phyloP scores from a whole-genome alignment of 2,113 vertebrate genomes.

The Conger conger region DNA sequence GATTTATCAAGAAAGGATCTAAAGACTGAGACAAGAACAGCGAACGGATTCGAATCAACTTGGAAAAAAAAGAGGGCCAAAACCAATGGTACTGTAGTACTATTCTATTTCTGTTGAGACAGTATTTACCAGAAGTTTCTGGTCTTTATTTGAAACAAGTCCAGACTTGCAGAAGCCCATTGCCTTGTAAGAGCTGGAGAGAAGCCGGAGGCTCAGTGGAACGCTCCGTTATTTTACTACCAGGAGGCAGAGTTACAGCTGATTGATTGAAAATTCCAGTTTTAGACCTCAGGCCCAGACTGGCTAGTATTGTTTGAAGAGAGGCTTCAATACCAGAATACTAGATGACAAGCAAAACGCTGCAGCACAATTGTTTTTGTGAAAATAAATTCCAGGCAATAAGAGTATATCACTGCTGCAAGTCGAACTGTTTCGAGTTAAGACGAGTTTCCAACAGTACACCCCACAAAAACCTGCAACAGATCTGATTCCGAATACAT shows the following conservation, averaged over 20 bases:
- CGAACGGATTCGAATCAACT: background rate
- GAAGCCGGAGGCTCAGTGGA: conserved; percentile 1
- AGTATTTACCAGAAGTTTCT: background rate
- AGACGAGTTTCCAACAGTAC: background rate
- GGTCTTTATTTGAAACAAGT: conserved; percentile 19
- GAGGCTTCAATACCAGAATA: background rate
- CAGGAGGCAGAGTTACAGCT: background rate
- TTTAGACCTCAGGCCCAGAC: background rate
- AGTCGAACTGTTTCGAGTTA: background rate
- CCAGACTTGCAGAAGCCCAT: conserved; percentile 7
- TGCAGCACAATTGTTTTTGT: background rate
- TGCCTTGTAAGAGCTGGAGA: background rate
- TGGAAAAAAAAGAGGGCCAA: background rate
- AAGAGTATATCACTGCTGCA: background rate
- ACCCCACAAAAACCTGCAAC: background rate
- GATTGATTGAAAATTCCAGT: conserved; percentile 2
- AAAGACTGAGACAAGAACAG: background rate
- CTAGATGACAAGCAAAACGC: background rate
- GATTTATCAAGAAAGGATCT: background rate
- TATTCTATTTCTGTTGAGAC: background rate
- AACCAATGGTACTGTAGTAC: background rate
- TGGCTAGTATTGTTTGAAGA: conserved; percentile 1
- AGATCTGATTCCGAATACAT: background rate
- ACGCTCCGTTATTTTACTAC: conserved; percentile 6
- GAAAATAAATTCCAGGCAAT: background rate